Conservation (phyloP, 2,113 vertebrate genomes). For the Manacus vitellinus region DNA sequence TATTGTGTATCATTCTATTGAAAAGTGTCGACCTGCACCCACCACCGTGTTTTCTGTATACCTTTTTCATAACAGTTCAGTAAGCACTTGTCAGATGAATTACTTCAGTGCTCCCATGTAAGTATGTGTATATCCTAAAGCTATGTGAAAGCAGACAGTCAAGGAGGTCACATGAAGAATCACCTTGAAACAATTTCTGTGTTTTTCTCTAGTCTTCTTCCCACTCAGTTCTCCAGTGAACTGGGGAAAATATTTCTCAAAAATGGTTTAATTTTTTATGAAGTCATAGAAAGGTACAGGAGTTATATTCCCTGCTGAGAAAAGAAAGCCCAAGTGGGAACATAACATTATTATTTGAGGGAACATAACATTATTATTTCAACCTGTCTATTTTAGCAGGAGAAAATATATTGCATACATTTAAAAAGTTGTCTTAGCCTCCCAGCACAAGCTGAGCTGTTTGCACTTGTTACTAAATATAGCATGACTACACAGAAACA, state of each 20-base stretch:
- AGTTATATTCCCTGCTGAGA: neutral
- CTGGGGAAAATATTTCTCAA: neutral
- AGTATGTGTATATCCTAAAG: neutral
- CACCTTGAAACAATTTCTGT: neutral
- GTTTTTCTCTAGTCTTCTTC: neutral
- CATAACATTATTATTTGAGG: neutral
- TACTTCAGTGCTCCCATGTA: neutral
- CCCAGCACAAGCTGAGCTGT: neutral
- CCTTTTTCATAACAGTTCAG: neutral
- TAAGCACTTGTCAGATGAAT: neutral
- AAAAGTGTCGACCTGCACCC: neutral
- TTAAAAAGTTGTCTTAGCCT: neutral
- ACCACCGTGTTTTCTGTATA: neutral
- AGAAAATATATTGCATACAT: neutral
- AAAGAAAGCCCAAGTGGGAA: neutral
- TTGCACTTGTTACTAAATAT: constrained; percentile 22
- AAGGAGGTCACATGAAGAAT: neutral
- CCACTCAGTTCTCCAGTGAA: neutral
- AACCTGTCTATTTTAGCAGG: neutral
- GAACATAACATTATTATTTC: neutral
- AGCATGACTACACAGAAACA: neutral
- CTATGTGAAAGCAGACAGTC: neutral
- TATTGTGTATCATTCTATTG: neutral
- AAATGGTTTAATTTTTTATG: neutral
- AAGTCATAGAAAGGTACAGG: neutral